Base-by-base conservation (phyloP, 2,797 vertebrate species). In the Lepidocolaptes lacrymiger region DNA sequence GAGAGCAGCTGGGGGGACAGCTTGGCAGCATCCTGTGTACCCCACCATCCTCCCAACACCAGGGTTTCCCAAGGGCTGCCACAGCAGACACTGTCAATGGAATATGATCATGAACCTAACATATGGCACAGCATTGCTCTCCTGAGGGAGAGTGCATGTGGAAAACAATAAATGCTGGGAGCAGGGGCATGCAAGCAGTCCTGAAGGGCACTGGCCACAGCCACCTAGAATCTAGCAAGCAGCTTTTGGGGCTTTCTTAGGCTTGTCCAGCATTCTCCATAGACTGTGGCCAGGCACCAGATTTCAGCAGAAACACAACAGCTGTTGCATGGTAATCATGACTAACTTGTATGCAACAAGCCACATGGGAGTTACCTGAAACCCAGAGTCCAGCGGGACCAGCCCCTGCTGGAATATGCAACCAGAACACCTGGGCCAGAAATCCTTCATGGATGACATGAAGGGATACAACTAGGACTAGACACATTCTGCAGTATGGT, bases 151-250 rank as follows among this genome's bases (percentile, higher is more conserved):
- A 91, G 63, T 76, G 69, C 28, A 7, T 0, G 4, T 18, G 55
- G 39, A 85, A 72, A 85, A 92, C 43, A 69, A 55, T 55, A 89
- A 92, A 93, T 61, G 78, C 87, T 27, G 27, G 74, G 59, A 93
- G 87, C 56, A 55, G 58, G 39, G 28, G 91, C 88, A 83, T 82
- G 92, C 93, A 92, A 82, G 89, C 75, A 82, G 48, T 86, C 54
- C 67, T 77, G 73, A 93, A 59, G 48, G 62, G 36, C 3, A 4
- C 67, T 41, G 82, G 81, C 52, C 82, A 64, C 72, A 77, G 78
- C 39, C 63, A 69, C 73, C 48, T 0, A 46, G 58, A 36, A 54
- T n/a, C n/a, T n/a, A n/a, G 19, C 21, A 87, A 84, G 9, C 1
- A 1, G 69, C 19, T 68, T 75, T 30, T 17, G 41, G 89, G 54